A percentile compares a stretch with the other conserved stretches of the same genome.
phyloP scores from a whole-genome alignment of 2,113 vertebrate species.

The Casuarius casuarius region DNA sequence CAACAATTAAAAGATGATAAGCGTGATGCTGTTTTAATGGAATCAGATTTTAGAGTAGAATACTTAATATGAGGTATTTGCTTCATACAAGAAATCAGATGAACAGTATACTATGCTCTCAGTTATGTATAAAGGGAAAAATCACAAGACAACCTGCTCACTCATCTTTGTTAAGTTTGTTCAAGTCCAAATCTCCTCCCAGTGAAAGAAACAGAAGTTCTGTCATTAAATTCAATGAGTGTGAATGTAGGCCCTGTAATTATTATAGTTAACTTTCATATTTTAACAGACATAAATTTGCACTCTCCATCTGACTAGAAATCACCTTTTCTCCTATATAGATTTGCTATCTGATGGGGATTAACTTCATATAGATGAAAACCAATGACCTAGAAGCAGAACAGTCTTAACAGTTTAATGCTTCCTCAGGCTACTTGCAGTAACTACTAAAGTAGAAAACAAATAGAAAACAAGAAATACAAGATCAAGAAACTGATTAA shows the following conservation, averaged over 20 bases:
- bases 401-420: not conserved
- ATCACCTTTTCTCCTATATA: not conserved
- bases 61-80: not conserved
- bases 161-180: not conserved
- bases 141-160: not conserved
- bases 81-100: not conserved
- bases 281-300: conserved; percentile 30
- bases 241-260: not conserved
- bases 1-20: not conserved
- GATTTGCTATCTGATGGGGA: conserved; percentile 20
- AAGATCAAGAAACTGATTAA: conserved; percentile 52
- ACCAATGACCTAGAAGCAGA: conserved; percentile 9
- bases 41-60: not conserved
- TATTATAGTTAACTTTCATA: not conserved
- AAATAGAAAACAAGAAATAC: conserved; percentile 51
- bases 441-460: conserved; percentile 12
- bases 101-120: not conserved
- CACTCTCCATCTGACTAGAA: not conserved
- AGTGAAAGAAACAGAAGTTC: not conserved
- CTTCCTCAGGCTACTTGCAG: conserved; percentile 11
- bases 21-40: not conserved
- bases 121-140: not conserved
- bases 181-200: not conserved
- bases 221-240: not conserved
- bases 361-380: conserved; percentile 32